Conservation (phyloP, 2,888 invertebrate genomes). For the Lordiphosa andalusiaca region DNA sequence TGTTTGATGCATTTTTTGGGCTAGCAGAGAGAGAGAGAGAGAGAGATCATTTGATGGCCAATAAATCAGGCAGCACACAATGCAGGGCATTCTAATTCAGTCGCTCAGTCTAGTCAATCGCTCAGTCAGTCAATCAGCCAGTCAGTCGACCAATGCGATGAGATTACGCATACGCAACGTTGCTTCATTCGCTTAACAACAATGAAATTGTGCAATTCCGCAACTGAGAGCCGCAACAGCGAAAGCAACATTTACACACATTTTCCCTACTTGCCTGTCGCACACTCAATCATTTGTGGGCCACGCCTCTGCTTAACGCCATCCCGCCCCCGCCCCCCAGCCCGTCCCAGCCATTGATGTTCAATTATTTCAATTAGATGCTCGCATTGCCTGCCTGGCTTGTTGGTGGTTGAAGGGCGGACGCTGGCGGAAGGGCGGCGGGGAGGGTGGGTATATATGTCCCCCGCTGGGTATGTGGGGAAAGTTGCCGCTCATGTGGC, state of each 20-base stretch:
- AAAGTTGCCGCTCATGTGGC: constrained; percentile 35
- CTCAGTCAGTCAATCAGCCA: neutral
- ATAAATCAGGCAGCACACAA: no score
- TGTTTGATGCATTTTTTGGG: no score
- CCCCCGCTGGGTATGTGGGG: no score
- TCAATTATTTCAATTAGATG: constrained; percentile 15
- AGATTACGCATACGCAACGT: constrained; percentile 30
- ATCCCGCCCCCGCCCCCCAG: neutral
- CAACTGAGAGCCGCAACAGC: neutral
- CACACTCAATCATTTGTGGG: constrained; percentile 7
- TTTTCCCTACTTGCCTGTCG: neutral
- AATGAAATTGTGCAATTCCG: constrained; percentile 3
- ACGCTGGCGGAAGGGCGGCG: no score
- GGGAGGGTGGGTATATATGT: neutral
- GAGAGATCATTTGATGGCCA: no score
- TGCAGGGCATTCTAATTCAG: no score
- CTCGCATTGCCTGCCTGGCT: neutral
- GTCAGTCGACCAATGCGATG: constrained; percentile 7
- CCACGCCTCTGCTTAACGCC: constrained; percentile 3
- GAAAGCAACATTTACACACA: neutral
- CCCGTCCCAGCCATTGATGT: constrained; percentile 3
- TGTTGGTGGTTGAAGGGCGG: no score
- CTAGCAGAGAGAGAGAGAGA: no score
- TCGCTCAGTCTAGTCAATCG: no score
- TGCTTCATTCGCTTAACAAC: neutral